A percentile compares a stretch with the other conserved stretches of the same genome.
These are phyloP conservation scores for Rhopalosiphum nymphaeae DNA, from an alignment of 2,888 invertebrate genomes.

Conservation along the genomic window DNA sequence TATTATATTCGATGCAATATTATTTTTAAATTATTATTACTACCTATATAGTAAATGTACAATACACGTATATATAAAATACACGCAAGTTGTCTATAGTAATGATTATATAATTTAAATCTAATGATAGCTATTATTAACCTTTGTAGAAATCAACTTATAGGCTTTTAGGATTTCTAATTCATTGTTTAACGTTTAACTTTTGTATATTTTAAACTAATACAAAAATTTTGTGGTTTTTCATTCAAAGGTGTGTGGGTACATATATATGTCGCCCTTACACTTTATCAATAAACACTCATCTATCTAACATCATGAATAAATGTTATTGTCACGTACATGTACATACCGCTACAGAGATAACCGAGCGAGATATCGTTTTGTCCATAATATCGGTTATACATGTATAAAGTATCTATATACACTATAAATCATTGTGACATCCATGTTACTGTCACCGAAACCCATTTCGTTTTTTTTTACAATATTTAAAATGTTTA, in stretches of 20 bases:
- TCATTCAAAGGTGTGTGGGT: neutral
- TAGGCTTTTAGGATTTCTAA: neutral
- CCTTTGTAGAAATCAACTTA: neutral
- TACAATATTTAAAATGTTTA: neutral
- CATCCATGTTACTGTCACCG: neutral
- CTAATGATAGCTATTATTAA: neutral
- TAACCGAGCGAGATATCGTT: neutral
- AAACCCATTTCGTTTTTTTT: neutral
- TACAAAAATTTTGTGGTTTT: neutral
- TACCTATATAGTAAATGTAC: neutral
- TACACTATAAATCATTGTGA: neutral
- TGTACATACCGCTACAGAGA: neutral
- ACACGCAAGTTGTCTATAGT: neutral
- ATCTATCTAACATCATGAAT: neutral
- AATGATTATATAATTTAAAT: too few relatives aligned
- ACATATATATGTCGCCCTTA: neutral
- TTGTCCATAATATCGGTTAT: neutral
- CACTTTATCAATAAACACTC: neutral
- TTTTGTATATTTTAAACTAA: neutral
- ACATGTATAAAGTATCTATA: neutral
- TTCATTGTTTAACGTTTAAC: neutral
- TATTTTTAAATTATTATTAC: neutral
- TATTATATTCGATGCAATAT: neutral
- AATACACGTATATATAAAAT: neutral
- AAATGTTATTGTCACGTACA: neutral